Base-by-base conservation (phyloP, 2,888 invertebrate species). In the Apocheima hispidaria region DNA sequence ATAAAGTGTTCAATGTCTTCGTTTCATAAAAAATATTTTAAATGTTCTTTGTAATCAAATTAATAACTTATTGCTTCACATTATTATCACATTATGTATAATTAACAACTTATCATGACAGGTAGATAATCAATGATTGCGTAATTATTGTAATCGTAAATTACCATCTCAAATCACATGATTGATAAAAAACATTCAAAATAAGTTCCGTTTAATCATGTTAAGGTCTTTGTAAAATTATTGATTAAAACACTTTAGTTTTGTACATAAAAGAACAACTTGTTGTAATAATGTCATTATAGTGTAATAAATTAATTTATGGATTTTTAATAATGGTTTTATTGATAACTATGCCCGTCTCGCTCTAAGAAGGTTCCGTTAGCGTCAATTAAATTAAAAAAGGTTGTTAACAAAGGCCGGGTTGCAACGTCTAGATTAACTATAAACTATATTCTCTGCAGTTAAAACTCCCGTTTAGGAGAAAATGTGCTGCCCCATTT, bases 261-360 rank as follows among this genome's bases (percentile, higher is more conserved):
- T 90, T 92, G 91, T 91, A 92, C 85, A 91, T 91, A 92, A 78
- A 77, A 80, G 57, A 67, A 83, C 77, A 77, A 83, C 84, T 89
- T 89, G 90, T 92, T 91, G 89, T 83, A 82, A 87, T 88, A 88
- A 88, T 89, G 87, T 88, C 87, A 82, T 79, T 18, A 89, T 91
- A 90, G 92, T 86, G 84, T 88, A 91, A 88, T 91, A 88, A 91
- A 91, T 86, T 90, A 92, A 91, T 88, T 90, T 91, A 92, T 90
- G 88, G 86, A 90, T 88, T 92, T 92, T 90, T 88, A 74, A 70
- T 20, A 23, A 69, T 78, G 73, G 74, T 72, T 75, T 78, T 78
- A 66, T 69, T 38, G 1, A 9, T 38, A 38, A 3, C 23, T 2
- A 21, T 14, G 23, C 5, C 28, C 28, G 6, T 28, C 6, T 28